phyloP scores from a whole-genome alignment of 2,797 vertebrate genomes.

The Meda fulgida region DNA sequence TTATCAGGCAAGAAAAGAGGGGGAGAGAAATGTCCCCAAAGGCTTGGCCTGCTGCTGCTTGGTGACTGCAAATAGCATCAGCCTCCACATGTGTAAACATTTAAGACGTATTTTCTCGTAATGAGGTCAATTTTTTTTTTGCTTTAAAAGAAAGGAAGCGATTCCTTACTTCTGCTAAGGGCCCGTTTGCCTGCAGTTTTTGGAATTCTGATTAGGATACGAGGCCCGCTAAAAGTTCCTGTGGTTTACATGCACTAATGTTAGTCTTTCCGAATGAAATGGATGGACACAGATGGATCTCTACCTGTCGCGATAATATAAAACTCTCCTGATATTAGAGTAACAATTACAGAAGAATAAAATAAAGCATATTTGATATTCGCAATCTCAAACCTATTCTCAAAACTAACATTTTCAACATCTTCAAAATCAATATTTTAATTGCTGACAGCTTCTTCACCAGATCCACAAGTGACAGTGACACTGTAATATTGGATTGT shows the following conservation, averaged over 20 bases:
- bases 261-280: not conserved
- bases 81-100: constrained; percentile 70
- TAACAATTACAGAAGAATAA: too few relatives aligned
- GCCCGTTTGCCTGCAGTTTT: constrained; percentile 24
- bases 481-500: too few relatives aligned
- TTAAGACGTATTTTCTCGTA: constrained; percentile 66
- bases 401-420: too few relatives aligned
- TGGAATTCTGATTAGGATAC: constrained; percentile 17
- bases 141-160: constrained; percentile 51
- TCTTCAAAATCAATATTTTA: too few relatives aligned
- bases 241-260: not conserved
- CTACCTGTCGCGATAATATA: too few relatives aligned
- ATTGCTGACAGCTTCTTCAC: too few relatives aligned
- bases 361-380: too few relatives aligned
- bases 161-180: constrained; percentile 52
- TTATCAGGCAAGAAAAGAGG: constrained; percentile 44
- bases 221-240: not conserved
- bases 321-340: too few relatives aligned
- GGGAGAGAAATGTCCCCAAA: constrained; percentile 57
- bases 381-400: too few relatives aligned
- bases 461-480: too few relatives aligned
- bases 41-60: constrained; percentile 57
- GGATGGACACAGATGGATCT: not conserved
- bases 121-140: constrained; percentile 60
- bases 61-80: constrained; percentile 68